Conservation (phyloP, 1,140 invertebrate species). For the Sitophilus oryzae region DNA sequence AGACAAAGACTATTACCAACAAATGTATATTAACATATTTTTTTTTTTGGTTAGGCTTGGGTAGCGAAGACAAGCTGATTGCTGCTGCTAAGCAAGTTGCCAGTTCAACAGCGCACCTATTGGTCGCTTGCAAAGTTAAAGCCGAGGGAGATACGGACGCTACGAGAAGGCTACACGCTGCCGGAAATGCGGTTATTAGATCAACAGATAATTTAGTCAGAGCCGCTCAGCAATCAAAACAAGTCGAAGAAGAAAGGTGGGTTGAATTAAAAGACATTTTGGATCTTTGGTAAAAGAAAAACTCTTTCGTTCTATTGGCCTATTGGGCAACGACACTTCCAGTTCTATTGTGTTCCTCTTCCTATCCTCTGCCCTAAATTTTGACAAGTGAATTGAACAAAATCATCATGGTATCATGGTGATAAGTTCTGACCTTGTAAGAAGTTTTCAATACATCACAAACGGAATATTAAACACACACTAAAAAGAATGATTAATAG, state of each 20-base stretch:
- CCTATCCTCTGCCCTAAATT: too few relatives aligned
- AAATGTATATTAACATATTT: not conserved
- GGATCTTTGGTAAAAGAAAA: too few relatives aligned
- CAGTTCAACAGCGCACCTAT: slow-evolving; percentile 90
- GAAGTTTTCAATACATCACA: too few relatives aligned
- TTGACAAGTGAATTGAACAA: too few relatives aligned
- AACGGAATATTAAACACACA: too few relatives aligned
- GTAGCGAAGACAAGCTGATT: slow-evolving; percentile 91
- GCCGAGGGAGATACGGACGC: slow-evolving; percentile 91
- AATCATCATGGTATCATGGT: too few relatives aligned
- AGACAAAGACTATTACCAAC: not conserved
- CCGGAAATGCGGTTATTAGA: slow-evolving; percentile 94
- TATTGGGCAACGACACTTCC: not conserved
- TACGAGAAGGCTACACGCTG: slow-evolving; percentile 87
- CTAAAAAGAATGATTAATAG: too few relatives aligned
- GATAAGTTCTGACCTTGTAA: too few relatives aligned
- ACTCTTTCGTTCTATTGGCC: too few relatives aligned
- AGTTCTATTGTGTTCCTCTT: not conserved
- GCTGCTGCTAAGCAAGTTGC: slow-evolving; percentile 96
- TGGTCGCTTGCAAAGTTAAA: slow-evolving; percentile 97
- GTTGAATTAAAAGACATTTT: too few relatives aligned
- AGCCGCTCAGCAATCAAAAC: slow-evolving; percentile 89
- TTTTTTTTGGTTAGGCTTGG: slow-evolving; percentile 48
- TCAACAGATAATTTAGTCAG: slow-evolving; percentile 95
- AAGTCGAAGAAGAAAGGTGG: slow-evolving; percentile 81